These are phyloP conservation scores for Hyperoplus immaculatus DNA, from an alignment of 2,797 vertebrate genomes.

Conservation along the genomic window DNA sequence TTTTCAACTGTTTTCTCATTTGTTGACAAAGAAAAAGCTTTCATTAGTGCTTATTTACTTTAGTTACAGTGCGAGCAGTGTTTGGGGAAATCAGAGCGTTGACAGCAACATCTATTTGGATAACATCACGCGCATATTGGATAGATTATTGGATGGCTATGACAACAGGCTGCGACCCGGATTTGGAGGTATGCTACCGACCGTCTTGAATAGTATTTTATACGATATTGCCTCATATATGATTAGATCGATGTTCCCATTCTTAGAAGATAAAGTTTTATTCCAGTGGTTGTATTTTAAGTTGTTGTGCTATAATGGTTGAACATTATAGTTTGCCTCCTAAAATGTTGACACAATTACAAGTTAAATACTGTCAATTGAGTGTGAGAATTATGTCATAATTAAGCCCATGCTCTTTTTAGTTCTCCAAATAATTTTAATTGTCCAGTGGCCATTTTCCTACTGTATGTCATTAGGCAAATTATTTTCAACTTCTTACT, in stretches of 20 bases:
- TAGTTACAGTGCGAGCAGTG: slow-evolving; percentile 83
- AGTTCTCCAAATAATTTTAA: neutral
- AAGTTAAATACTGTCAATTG: slow-evolving; percentile 1
- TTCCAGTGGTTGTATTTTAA: slow-evolving; percentile 22
- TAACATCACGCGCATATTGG: slow-evolving; percentile 94
- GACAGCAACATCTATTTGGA: slow-evolving; percentile 89
- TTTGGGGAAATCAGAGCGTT: slow-evolving; percentile 79
- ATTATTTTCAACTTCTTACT: neutral
- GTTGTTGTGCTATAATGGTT: slow-evolving; percentile 13
- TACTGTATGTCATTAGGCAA: neutral
- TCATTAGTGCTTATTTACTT: slow-evolving; percentile 51
- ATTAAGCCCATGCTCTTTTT: neutral
- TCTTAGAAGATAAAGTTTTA: slow-evolving; percentile 56
- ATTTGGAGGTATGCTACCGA: slow-evolving; percentile 90
- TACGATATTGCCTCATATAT: slow-evolving; percentile 2
- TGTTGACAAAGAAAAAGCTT: slow-evolving; percentile 13
- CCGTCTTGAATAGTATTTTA: slow-evolving; percentile 7
- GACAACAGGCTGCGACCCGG: slow-evolving; percentile 96
- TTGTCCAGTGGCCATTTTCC: neutral
- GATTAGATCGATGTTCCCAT: neutral
- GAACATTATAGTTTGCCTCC: neutral
- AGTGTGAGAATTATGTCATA: neutral
- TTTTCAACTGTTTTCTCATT: slow-evolving; percentile 18
- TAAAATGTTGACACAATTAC: neutral
- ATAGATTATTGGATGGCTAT: slow-evolving; percentile 95